These are phyloP conservation scores for Galago senegalensis DNA, from an alignment of 2,797 vertebrate genomes.

Conservation along the genomic window DNA sequence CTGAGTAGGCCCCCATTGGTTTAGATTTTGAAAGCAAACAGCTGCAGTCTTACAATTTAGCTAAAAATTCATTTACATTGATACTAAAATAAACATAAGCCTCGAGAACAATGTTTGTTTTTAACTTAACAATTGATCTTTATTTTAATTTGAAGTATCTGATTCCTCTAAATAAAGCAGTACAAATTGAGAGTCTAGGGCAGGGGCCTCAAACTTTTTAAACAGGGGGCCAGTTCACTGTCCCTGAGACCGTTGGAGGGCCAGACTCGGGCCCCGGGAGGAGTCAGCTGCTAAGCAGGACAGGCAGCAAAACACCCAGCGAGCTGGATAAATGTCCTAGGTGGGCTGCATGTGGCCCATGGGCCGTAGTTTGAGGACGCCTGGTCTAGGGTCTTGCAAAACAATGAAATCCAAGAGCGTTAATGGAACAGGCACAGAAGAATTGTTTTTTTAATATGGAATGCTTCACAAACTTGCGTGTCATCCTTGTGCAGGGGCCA, in stretches of 20 bases:
- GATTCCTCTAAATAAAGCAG: slow-evolving; percentile 32
- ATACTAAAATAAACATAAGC: slow-evolving; percentile 36
- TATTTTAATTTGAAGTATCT: slow-evolving; percentile 59
- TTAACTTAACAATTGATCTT: slow-evolving; percentile 54
- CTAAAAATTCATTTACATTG: slow-evolving; percentile 39
- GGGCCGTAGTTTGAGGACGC: no score
- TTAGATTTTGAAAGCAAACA: slow-evolving; percentile 4
- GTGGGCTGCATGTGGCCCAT: no score
- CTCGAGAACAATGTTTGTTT: slow-evolving; percentile 41
- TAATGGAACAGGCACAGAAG: neutral
- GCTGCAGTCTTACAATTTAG: slow-evolving; percentile 1
- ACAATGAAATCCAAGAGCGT: neutral
- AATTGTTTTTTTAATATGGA: neutral
- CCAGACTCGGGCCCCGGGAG: no score
- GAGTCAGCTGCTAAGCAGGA: no score
- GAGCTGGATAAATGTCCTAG: no score
- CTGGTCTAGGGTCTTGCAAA: neutral
- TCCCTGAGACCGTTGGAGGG: no score
- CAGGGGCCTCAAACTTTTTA: no score
- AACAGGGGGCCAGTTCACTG: no score
- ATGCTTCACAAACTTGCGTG: no score
- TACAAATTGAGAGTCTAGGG: neutral
- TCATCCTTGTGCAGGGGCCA: neutral
- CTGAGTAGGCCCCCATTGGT: neutral
- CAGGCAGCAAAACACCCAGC: no score